Conservation (phyloP, 1,140 invertebrate species). For the Metopolophium dirhodum region DNA sequence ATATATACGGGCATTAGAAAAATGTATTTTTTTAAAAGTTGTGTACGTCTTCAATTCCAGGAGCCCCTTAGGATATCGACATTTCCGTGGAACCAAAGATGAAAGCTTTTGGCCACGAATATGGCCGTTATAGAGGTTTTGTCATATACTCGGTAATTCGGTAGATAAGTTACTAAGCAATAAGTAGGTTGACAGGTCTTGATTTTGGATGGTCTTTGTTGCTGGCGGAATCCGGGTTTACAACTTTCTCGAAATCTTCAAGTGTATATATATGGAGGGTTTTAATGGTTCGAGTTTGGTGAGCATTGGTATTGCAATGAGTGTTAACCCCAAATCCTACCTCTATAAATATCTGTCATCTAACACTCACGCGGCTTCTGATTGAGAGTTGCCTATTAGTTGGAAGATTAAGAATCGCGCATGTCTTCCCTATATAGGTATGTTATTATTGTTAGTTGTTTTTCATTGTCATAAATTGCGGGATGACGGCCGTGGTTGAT, state of each 20-base stretch:
- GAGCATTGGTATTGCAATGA: neutral
- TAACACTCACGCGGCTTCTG: neutral
- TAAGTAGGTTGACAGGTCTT: too few relatives aligned
- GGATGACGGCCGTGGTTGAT: neutral
- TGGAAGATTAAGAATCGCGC: neutral
- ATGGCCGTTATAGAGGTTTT: too few relatives aligned
- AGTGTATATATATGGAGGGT: neutral
- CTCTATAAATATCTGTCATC: neutral
- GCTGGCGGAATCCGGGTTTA: too few relatives aligned
- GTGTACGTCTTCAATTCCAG: too few relatives aligned
- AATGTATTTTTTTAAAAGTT: too few relatives aligned
- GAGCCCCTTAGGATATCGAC: too few relatives aligned
- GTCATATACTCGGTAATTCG: too few relatives aligned
- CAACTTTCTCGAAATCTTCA: neutral
- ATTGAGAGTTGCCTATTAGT: neutral
- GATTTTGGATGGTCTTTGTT: too few relatives aligned
- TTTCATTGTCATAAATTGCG: neutral
- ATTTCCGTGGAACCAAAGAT: too few relatives aligned
- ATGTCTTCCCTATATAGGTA: neutral
- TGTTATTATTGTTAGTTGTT: neutral
- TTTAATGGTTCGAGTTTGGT: too few relatives aligned
- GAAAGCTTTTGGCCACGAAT: too few relatives aligned
- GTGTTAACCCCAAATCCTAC: neutral
- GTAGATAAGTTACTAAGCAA: too few relatives aligned
- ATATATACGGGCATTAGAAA: neutral